Conservation (phyloP, 2,113 vertebrate species). For the Erpornis zantholeuca region DNA sequence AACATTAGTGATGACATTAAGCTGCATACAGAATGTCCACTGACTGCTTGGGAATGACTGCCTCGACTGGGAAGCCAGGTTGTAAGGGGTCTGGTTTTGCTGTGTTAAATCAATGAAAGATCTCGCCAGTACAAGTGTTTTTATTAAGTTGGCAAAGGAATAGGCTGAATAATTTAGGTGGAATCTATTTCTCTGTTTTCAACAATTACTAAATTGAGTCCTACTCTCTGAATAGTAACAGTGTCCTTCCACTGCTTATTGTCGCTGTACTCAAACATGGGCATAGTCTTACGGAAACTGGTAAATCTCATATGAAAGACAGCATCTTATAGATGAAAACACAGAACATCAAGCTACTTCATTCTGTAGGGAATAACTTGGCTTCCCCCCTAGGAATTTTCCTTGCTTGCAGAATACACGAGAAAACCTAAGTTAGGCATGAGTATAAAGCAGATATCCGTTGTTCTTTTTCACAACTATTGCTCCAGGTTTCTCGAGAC, state of each 20-base stretch:
- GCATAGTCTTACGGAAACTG: background rate
- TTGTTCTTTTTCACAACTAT: background rate
- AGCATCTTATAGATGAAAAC: background rate
- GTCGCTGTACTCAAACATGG: background rate
- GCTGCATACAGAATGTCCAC: background rate
- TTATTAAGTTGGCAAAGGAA: background rate
- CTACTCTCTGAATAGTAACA: background rate
- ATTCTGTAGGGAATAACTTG: background rate
- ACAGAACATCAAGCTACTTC: background rate
- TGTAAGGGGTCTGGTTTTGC: background rate
- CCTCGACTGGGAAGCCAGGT: background rate
- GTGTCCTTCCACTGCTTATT: background rate
- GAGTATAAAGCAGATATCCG: background rate
- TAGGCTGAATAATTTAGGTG: background rate
- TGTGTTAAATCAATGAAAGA: background rate
- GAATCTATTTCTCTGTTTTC: background rate
- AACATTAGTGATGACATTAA: rapidly evolving
- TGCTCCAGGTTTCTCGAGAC: background rate
- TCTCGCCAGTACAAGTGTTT: background rate
- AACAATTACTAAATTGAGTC: background rate
- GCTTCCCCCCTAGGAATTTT: background rate
- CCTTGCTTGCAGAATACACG: background rate
- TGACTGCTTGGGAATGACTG: background rate
- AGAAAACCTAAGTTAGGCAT: background rate
- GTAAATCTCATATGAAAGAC: background rate